Evolutionary conservation across 2,113 vertebrate genomes (phyloP).

Genomic region (Australoheros scitulus): DNA sequence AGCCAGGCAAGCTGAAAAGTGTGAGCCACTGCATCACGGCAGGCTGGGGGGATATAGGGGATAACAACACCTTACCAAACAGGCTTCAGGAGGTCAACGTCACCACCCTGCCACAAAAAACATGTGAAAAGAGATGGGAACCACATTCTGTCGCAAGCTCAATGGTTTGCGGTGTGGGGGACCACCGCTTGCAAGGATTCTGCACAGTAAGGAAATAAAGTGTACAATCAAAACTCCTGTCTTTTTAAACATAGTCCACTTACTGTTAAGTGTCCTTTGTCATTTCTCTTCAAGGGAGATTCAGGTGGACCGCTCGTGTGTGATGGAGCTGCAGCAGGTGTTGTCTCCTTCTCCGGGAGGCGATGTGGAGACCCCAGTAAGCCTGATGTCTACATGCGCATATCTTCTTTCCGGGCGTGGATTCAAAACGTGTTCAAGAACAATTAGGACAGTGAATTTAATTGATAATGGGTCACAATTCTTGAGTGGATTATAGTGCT

Average conservation of each 20-base stretch:
- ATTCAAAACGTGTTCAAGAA: constrained; percentile 38
- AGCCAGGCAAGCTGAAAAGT: background rate
- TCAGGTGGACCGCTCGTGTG: constrained; percentile 89
- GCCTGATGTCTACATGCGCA: constrained; percentile 76
- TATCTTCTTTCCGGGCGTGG: constrained; percentile 60
- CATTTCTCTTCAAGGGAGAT: constrained; percentile 81
- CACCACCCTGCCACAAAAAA: constrained; percentile 28
- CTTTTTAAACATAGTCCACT: background rate
- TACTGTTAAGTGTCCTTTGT: background rate
- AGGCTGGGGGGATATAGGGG: constrained; percentile 64
- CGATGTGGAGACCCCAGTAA: constrained; percentile 62
- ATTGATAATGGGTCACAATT: background rate
- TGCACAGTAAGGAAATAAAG: constrained; percentile 59
- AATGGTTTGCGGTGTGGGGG: constrained; percentile 63
- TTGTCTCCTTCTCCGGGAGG: constrained; percentile 81
- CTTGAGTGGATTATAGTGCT: background rate
- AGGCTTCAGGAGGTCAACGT: constrained; percentile 70
- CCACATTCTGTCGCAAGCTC: background rate
- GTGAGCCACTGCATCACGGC: constrained; percentile 56
- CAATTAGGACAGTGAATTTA: constrained; percentile 14
- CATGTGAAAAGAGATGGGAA: constrained; percentile 52
- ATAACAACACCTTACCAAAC: constrained; percentile 50
- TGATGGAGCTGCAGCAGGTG: constrained; percentile 74
- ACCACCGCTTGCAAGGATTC: constrained; percentile 42
- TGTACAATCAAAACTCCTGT: background rate